These are phyloP conservation scores for Drosophila takahashii DNA, from an alignment of 1,140 invertebrate species.

Conservation along the genomic window DNA sequence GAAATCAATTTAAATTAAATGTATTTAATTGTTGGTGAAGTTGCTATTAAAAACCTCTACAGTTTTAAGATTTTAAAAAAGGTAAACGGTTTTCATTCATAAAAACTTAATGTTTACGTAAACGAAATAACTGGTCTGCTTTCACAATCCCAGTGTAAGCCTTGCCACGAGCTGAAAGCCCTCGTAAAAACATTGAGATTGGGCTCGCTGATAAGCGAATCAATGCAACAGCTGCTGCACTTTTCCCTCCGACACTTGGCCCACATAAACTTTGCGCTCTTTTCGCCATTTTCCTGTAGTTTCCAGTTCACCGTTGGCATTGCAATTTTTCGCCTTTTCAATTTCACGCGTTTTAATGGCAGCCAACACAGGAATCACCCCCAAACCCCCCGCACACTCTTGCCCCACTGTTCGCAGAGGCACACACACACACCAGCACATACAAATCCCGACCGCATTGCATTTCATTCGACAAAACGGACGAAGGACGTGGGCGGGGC, in stretches of 20 bases:
- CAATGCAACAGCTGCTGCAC: slow-evolving; percentile 21
- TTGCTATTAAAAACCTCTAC: not conserved
- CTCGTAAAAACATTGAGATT: slow-evolving; percentile 8
- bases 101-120: not conserved
- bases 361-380: slow-evolving; percentile 25
- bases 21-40: too few relatives aligned
- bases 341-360: slow-evolving; percentile 76
- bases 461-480: slow-evolving; percentile 41
- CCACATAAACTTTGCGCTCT: slow-evolving; percentile 17
- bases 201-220: slow-evolving; percentile 19
- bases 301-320: slow-evolving; percentile 42
- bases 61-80: too few relatives aligned
- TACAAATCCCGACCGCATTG: slow-evolving; percentile 67
- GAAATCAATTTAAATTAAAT: too few relatives aligned
- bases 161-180: not conserved
- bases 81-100: too few relatives aligned
- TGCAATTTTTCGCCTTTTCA: slow-evolving; percentile 79
- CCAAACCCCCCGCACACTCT: slow-evolving; percentile 8
- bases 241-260: slow-evolving; percentile 16
- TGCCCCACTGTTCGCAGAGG: slow-evolving; percentile 6
- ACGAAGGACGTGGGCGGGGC: not conserved
- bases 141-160: not conserved
- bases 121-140: not conserved
- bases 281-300: slow-evolving; percentile 29
- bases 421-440: slow-evolving; percentile 1